Conservation (phyloP, 2,888 invertebrate species). For the Ichneumoninae sp. region DNA sequence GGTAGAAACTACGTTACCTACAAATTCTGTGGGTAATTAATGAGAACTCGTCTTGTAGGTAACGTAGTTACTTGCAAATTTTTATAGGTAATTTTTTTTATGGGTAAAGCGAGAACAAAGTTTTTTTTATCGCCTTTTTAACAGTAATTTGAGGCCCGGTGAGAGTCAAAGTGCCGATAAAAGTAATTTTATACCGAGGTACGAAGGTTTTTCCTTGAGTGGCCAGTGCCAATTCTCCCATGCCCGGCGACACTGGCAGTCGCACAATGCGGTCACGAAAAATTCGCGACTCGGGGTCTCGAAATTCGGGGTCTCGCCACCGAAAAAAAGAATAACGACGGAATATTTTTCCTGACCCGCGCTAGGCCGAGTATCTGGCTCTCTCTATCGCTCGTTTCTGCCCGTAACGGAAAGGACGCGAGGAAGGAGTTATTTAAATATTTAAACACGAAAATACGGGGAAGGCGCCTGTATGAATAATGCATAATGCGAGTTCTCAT, state of each 20-base stretch:
- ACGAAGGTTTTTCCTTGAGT: not conserved
- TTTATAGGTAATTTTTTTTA: not conserved
- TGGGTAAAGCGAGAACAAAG: not conserved
- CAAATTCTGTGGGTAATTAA: no score
- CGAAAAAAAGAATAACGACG: conserved; percentile 72
- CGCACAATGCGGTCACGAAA: conserved; percentile 60
- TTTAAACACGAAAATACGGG: conserved; percentile 83
- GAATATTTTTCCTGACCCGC: conserved; percentile 79
- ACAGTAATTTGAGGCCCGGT: not conserved
- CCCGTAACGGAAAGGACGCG: conserved; percentile 32
- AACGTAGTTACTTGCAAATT: no score
- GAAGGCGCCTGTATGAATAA: conserved; percentile 81
- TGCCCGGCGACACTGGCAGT: conserved; percentile 4
- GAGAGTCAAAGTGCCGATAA: not conserved
- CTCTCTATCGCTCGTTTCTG: conserved; percentile 48
- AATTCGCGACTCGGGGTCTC: conserved; percentile 38
- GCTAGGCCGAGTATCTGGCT: conserved; percentile 45
- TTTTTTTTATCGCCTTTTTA: not conserved
- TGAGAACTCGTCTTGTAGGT: no score
- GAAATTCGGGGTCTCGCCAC: conserved; percentile 50
- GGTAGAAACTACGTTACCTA: no score
- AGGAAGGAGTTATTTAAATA: conserved; percentile 82
- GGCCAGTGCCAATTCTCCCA: not conserved
- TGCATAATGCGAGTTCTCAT: conserved; percentile 77
- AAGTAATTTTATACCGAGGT: not conserved